These are phyloP conservation scores for Temnothorax curvispinosus DNA, from an alignment of 1,140 invertebrate genomes.

Conservation along the genomic window DNA sequence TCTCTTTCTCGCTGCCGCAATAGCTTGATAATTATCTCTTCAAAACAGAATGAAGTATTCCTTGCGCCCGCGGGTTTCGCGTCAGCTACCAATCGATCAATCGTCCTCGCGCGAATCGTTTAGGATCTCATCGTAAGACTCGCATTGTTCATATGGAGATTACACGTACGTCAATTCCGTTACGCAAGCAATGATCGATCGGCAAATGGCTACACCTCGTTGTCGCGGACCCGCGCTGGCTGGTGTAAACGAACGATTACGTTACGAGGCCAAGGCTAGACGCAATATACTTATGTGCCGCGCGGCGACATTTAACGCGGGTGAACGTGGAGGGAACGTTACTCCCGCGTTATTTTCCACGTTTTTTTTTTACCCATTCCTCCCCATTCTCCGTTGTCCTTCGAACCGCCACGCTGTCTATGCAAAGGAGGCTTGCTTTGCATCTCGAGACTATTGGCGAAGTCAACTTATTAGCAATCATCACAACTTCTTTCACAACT, in stretches of 20 bases:
- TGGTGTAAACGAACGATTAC: constrained; percentile 79
- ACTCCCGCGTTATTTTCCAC: constrained; percentile 71
- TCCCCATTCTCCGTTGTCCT: constrained; percentile 10
- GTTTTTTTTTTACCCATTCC: constrained; percentile 39
- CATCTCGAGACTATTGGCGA: background rate
- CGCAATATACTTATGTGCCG: constrained; percentile 64
- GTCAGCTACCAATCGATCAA: constrained; percentile 43
- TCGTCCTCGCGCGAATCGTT: constrained; percentile 44
- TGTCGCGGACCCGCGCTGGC: constrained; percentile 70
- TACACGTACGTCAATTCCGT: constrained; percentile 72
- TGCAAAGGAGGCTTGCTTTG: background rate
- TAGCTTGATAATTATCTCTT: constrained; percentile 51
- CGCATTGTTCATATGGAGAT: constrained; percentile 37
- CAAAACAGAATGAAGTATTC: constrained; percentile 26
- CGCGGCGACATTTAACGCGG: constrained; percentile 60
- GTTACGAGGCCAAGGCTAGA: constrained; percentile 82
- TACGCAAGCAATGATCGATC: constrained; percentile 79
- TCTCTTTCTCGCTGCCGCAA: background rate
- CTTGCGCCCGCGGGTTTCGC: constrained; percentile 11
- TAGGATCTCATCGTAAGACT: constrained; percentile 14
- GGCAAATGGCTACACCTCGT: constrained; percentile 77
- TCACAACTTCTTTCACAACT: background rate
- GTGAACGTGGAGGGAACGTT: constrained; percentile 79
- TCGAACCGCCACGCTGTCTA: constrained; percentile 30
- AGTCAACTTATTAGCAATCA: background rate